Base-by-base conservation (phyloP, 2,113 vertebrate genomes). In the Agelaius phoeniceus region DNA sequence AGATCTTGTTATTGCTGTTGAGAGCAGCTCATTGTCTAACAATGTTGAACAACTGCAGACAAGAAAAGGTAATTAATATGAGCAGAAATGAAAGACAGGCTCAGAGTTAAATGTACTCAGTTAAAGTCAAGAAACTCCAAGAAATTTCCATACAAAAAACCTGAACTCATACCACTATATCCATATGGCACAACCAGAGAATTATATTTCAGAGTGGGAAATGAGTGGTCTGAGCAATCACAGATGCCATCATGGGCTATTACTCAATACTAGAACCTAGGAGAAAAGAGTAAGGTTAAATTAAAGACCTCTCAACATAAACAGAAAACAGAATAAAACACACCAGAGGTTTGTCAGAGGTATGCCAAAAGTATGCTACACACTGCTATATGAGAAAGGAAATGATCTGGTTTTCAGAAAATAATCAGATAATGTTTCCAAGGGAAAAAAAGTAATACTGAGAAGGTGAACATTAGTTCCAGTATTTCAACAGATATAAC, bases 1-100 rank as follows among this genome's bases (percentile, higher is more conserved):
- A 73, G 65, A 31, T 58, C 58, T 58, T 93, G 41, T 79, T 92
- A 65, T 75, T 84, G 44, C 46, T 84, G 33, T 59, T 84, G 31
- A 89, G 41, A 84, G 62, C 17, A 91, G 79, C 28, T 93, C 52
- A 79, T 96, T 96, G 80, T 88, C 75, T 72, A 71, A 91, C 31
- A 48, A 82, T 13, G 13, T 19, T 51, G 49, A 87, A 81, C 41
- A 95, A 55, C 4, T 87, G 55, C 16, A 74, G 21, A 63, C 27
- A 89, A 69, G 41, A 67, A 74, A 81, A 63, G 10, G 28, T 37
- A 81, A 72, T 68, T 89, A 84, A 49, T 39, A 65, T 30, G 19
- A 83, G 48, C 9, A 84, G 33, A 75, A 90, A 35, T 41, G 15
- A 93, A 90, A 80, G 30, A 84, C 86, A 74, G 87, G 26, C 24